phyloP scores from a whole-genome alignment of 2,888 invertebrate genomes.

The Drosophila nigricruria region DNA sequence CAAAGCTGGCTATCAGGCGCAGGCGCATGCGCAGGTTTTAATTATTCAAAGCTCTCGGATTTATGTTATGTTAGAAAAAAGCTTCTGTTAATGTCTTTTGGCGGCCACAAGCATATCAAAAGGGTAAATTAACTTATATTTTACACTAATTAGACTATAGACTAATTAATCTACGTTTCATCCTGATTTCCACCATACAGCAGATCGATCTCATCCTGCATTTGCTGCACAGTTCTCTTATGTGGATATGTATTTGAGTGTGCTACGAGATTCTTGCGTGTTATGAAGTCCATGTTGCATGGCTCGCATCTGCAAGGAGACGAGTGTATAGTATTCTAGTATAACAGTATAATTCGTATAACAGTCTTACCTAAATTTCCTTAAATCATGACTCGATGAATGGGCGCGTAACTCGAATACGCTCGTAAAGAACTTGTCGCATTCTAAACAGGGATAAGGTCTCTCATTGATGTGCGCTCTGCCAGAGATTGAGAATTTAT shows the following conservation, averaged over 20 bases:
- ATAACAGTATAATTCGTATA: not conserved
- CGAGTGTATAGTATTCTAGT: not conserved
- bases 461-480: slow-evolving; percentile 70
- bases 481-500: not conserved
- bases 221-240: slow-evolving; percentile 17
- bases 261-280: slow-evolving; percentile 16
- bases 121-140: not conserved
- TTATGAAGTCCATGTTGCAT: slow-evolving; percentile 42
- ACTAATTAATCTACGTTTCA: not conserved
- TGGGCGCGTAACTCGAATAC: slow-evolving; percentile 45
- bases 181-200: slow-evolving; percentile 1
- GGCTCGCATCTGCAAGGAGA: slow-evolving; percentile 53
- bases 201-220: slow-evolving; percentile 42
- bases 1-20: slow-evolving; percentile 29
- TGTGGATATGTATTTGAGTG: slow-evolving; percentile 51
- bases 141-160: not conserved
- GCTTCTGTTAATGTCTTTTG: slow-evolving; percentile 29
- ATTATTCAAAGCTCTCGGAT: not conserved
- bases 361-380: slow-evolving; percentile 36
- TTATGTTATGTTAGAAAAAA: slow-evolving; percentile 22
- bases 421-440: slow-evolving; percentile 40
- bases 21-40: slow-evolving; percentile 47
- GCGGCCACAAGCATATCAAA: not conserved
- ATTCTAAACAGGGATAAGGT: slow-evolving; percentile 73
- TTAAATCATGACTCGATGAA: slow-evolving; percentile 25